phyloP scores from a whole-genome alignment of 2,797 vertebrate species.

The Pangasius krempfi region DNA sequence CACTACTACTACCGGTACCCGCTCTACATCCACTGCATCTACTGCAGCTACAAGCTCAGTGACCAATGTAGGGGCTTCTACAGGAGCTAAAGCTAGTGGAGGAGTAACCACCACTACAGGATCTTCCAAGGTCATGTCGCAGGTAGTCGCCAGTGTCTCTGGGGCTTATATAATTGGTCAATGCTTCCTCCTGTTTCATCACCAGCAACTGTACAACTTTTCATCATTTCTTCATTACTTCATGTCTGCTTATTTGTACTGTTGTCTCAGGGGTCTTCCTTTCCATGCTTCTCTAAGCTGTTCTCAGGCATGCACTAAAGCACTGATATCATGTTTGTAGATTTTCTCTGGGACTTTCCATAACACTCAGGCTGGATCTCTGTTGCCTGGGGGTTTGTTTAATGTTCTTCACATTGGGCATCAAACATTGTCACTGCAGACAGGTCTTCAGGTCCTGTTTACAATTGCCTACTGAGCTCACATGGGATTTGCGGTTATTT shows the following conservation, averaged over 20 bases:
- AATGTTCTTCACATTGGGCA: neutral
- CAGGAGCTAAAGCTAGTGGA: constrained; percentile 37
- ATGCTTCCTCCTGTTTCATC: constrained; percentile 47
- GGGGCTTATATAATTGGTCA: constrained; percentile 45
- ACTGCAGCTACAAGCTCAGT: constrained; percentile 17
- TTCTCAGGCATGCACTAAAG: neutral
- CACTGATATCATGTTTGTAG: neutral
- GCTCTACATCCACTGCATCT: neutral
- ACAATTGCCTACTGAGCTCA: neutral
- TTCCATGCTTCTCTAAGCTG: neutral
- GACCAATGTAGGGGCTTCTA: constrained; percentile 22
- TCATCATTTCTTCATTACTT: constrained; percentile 3
- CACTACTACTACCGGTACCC: neutral
- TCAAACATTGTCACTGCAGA: neutral
- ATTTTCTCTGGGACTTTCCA: neutral
- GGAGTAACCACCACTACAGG: constrained; percentile 53
- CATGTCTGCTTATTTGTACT: neutral
- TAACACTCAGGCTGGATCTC: neutral
- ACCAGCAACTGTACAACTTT: neutral
- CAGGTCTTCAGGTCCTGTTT: neutral
- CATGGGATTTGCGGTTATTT: neutral
- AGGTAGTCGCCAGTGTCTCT: constrained; percentile 68
- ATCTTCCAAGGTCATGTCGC: constrained; percentile 57
- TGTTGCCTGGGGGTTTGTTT: neutral
- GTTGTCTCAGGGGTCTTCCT: neutral